Conservation (phyloP, 2,797 vertebrate species). For the Chaunax sp. region DNA sequence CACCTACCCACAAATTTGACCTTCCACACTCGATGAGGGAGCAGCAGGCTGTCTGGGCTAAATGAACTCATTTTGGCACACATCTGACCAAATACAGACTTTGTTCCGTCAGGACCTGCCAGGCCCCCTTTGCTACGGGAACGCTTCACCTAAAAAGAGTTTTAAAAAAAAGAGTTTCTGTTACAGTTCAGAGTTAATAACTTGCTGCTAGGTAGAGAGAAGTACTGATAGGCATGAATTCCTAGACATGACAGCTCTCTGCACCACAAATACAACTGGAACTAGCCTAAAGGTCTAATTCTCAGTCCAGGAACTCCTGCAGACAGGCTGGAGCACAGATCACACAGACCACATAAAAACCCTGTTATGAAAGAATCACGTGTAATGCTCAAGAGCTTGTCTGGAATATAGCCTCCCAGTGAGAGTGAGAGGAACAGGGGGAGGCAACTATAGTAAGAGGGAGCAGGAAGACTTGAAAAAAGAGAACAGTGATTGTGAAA, state of each 20-base stretch:
- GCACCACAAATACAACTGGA: constrained; percentile 8
- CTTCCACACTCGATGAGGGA: constrained; percentile 98
- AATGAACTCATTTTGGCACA: constrained; percentile 99
- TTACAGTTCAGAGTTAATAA: constrained; percentile 34
- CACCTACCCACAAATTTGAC: constrained; percentile 98
- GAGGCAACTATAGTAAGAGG: constrained; percentile 2
- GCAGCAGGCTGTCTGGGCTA: constrained; percentile 95
- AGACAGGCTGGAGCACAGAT: constrained; percentile 49
- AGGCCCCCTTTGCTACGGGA: constrained; percentile 99
- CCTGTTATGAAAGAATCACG: constrained; percentile 70
- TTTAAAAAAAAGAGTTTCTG: neutral
- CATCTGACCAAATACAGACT: constrained; percentile 99
- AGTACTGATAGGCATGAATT: constrained; percentile 34
- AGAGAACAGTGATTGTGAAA: constrained; percentile 2
- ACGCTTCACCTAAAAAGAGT: constrained; percentile 90
- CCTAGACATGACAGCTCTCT: constrained; percentile 47
- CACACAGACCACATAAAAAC: constrained; percentile 40
- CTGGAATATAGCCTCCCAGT: constrained; percentile 35
- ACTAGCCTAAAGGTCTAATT: constrained; percentile 15
- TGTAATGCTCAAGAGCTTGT: constrained; percentile 55
- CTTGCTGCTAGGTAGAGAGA: constrained; percentile 22
- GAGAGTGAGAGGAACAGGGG: neutral
- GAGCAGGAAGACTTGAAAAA: neutral
- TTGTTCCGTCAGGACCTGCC: constrained; percentile 97
- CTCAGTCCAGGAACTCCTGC: constrained; percentile 29